Evolutionary conservation across 2,797 vertebrate genomes (phyloP).

Genomic region (Acropternis orthonyx): DNA sequence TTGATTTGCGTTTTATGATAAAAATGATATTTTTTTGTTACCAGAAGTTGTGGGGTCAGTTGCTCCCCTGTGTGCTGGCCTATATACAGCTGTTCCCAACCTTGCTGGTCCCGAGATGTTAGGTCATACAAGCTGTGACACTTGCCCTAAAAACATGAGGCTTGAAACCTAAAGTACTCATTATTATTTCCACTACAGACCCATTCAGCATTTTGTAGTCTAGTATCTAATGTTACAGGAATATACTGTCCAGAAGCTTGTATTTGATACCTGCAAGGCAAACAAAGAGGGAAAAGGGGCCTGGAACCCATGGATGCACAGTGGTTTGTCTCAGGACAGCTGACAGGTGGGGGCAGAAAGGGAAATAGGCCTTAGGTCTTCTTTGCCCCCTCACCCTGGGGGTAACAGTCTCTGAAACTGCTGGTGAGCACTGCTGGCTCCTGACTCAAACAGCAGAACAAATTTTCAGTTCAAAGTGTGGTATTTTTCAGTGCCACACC

Average conservation of each 20-base stretch:
- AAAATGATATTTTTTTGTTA: not conserved
- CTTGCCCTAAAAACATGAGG: not conserved
- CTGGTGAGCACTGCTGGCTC: not conserved
- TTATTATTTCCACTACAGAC: not conserved
- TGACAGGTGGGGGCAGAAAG: not conserved
- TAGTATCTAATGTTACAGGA: not conserved
- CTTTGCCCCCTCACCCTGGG: not conserved
- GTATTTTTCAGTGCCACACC: not conserved
- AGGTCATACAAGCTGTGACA: not conserved
- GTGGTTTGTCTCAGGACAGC: not conserved
- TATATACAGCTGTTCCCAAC: not conserved
- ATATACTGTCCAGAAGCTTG: not conserved
- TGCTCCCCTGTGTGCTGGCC: not conserved
- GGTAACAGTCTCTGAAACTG: not conserved
- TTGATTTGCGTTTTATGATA: not conserved
- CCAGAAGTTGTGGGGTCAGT: not conserved
- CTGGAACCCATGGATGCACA: not conserved
- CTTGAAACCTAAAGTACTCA: not conserved
- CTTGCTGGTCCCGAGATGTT: not conserved
- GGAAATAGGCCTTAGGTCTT: not conserved
- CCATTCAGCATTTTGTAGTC: not conserved
- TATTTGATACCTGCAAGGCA: not conserved
- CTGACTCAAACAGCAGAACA: not conserved
- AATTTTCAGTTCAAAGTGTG: not conserved
- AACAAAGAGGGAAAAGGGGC: not conserved